Conservation (phyloP, 1,140 invertebrate species). For the Sweltsa coloradensis region DNA sequence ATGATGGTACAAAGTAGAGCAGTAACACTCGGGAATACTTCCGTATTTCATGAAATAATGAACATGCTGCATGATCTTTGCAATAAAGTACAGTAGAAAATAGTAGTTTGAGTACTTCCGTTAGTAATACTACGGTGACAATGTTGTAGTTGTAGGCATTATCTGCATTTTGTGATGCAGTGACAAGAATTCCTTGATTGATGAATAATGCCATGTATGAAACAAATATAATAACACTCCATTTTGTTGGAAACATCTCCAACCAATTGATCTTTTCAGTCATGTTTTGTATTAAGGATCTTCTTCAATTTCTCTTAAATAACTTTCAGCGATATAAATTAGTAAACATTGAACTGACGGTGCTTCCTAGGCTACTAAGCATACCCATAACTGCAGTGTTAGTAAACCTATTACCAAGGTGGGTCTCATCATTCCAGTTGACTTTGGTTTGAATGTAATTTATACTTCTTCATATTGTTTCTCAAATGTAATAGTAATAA, state of each 20-base stretch:
- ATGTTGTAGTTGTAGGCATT: conserved; percentile 80
- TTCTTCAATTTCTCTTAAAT: too few species aligned
- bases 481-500: too few species aligned
- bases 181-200: conserved; percentile 68
- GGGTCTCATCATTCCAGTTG: too few species aligned
- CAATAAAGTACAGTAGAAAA: conserved; percentile 59
- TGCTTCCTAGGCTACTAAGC: too few species aligned
- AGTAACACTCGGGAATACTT: conserved; percentile 24
- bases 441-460: too few species aligned
- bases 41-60: too few species aligned
- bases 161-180: conserved; percentile 68
- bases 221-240: conserved; percentile 35
- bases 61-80: conserved; percentile 42
- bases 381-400: too few species aligned
- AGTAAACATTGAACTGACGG: too few species aligned
- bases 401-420: too few species aligned
- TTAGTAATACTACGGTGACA: conserved; percentile 74
- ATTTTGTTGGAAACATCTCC: conserved; percentile 36
- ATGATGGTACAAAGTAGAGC: conserved; percentile 83
- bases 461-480: too few species aligned
- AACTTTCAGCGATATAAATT: too few species aligned
- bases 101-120: conserved; percentile 76
- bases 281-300: too few species aligned
- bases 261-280: conserved; percentile 5
- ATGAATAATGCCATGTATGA: conserved; percentile 40